Percentiles rank a stretch among this genome's conserved stretches.
Conservation (phyloP, 2,113 vertebrate species). For the Cyprinodon variegatus region DNA sequence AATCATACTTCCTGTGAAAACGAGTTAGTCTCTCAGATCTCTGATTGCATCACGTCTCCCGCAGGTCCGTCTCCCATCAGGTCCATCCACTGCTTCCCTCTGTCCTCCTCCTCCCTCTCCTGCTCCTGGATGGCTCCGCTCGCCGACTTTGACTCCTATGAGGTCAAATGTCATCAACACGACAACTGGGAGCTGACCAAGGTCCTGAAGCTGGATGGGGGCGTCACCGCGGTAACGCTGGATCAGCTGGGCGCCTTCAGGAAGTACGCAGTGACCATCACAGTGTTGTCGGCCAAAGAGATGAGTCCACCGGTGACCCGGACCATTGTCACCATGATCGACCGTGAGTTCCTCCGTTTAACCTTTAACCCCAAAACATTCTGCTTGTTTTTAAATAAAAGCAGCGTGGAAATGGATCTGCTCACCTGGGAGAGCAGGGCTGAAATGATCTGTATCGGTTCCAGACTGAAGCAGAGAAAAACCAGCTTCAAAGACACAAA, state of each 20-base stretch:
- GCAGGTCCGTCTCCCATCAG: slow-evolving; percentile 84
- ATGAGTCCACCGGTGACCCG: slow-evolving; percentile 75
- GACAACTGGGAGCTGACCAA: slow-evolving; percentile 51
- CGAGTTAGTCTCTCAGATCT: too few relatives aligned
- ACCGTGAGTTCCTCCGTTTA: slow-evolving; percentile 83
- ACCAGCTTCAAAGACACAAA: too few relatives aligned
- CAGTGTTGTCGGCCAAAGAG: slow-evolving; percentile 48
- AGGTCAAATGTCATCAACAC: slow-evolving; percentile 63
- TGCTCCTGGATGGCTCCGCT: slow-evolving; percentile 89
- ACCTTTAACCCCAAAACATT: too few relatives aligned
- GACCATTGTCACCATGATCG: slow-evolving; percentile 93
- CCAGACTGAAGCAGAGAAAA: too few relatives aligned
- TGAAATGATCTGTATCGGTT: too few relatives aligned
- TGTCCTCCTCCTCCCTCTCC: slow-evolving; percentile 89
- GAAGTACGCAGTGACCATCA: slow-evolving; percentile 55
- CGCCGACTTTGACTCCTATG: slow-evolving; percentile 85
- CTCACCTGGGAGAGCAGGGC: slow-evolving; percentile 15
- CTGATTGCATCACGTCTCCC: not conserved
- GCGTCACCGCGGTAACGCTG: slow-evolving; percentile 60
- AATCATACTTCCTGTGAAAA: not conserved
- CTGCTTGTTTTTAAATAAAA: slow-evolving; percentile 17
- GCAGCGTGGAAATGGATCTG: slow-evolving; percentile 24
- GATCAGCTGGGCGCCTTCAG: slow-evolving; percentile 61
- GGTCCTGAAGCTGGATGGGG: slow-evolving; percentile 26
- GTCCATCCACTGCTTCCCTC: slow-evolving; percentile 89